Conservation (phyloP, 2,797 vertebrate genomes). For the Xiphorhynchus erythropygius region DNA sequence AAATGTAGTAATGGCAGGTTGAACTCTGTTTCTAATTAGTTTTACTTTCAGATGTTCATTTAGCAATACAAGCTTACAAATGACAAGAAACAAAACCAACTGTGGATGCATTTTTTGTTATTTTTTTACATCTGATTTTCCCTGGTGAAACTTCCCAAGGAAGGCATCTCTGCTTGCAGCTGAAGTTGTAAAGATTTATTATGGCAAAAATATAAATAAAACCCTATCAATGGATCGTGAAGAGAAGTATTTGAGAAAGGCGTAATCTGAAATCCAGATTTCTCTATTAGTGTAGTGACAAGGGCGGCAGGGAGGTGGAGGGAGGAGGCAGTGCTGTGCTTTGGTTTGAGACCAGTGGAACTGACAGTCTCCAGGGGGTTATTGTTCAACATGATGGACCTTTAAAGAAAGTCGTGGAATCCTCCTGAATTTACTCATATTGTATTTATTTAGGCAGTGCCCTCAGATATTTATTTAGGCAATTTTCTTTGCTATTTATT, state of each 20-base stretch:
- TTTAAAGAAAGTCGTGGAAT: not conserved
- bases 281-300: not conserved
- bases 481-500: not conserved
- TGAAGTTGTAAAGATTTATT: not conserved
- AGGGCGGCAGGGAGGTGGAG: not conserved
- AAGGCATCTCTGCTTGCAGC: not conserved
- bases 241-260: not conserved
- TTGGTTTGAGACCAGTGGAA: not conserved
- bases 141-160: not conserved
- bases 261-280: not conserved
- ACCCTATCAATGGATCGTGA: not conserved
- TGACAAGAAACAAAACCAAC: not conserved
- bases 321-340: not conserved
- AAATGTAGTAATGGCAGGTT: not conserved
- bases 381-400: not conserved
- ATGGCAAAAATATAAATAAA: not conserved
- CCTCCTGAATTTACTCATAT: not conserved
- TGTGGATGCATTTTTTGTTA: not conserved
- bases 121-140: not conserved
- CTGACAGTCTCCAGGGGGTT: rapidly evolving
- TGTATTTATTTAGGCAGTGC: too few relatives aligned
- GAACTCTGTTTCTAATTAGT: not conserved
- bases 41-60: not conserved
- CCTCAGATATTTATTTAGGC: not conserved
- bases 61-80: not conserved